Percentiles rank a stretch among this genome's conserved stretches.
Evolutionary conservation across 2,888 invertebrate species (phyloP).

Genomic region (Dysmachus trigonus): DNA sequence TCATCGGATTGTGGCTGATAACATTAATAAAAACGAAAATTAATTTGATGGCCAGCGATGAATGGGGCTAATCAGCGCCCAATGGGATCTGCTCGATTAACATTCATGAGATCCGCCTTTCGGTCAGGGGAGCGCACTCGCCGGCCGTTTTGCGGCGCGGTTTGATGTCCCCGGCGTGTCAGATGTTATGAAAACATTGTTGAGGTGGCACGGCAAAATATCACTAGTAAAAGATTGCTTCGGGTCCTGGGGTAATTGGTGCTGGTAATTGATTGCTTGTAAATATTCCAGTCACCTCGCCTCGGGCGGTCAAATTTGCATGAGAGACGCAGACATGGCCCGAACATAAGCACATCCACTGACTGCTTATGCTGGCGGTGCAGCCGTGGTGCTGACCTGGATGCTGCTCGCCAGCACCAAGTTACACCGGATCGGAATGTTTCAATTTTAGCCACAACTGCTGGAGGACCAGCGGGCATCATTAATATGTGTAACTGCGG

Average conservation of each 20-base stretch:
- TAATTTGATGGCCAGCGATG: conserved; percentile 19
- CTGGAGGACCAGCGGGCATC: background rate
- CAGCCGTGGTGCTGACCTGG: background rate
- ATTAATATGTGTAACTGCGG: background rate
- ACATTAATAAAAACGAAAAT: conserved; percentile 34
- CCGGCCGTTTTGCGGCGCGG: background rate
- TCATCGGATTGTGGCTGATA: background rate
- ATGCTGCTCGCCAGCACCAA: background rate
- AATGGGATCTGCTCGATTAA: background rate
- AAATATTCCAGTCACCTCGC: conserved; percentile 9
- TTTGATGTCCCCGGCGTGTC: background rate
- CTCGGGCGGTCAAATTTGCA: conserved; percentile 13
- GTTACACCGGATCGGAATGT: background rate
- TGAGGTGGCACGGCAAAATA: conserved; percentile 9
- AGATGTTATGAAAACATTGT: conserved; percentile 27
- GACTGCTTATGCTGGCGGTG: background rate
- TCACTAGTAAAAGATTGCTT: background rate
- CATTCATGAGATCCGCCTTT: conserved; percentile 23
- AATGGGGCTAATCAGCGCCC: conserved; percentile 24
- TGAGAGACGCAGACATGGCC: background rate
- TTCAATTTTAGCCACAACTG: background rate
- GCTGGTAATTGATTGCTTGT: conserved; percentile 19
- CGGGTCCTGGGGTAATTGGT: background rate
- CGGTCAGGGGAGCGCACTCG: background rate
- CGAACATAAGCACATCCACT: background rate